These are phyloP conservation scores for Epinotia brunnichana DNA, from an alignment of 2,888 invertebrate species.

Conservation along the genomic window DNA sequence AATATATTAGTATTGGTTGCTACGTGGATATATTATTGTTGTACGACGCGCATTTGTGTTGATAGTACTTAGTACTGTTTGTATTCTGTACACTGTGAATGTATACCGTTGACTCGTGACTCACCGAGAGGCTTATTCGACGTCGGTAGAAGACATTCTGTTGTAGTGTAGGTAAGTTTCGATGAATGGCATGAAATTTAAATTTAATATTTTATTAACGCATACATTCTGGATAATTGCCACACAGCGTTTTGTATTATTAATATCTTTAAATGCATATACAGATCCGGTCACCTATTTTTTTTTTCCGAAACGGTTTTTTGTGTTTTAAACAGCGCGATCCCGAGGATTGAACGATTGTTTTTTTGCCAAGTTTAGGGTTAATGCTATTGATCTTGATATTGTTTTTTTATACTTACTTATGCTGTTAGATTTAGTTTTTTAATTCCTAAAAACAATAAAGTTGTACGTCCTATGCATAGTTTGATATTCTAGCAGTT, in stretches of 20 bases:
- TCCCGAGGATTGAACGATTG: too few species aligned
- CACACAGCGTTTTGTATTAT: too few species aligned
- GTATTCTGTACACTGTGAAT: neutral
- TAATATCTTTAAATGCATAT: too few species aligned
- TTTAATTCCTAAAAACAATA: neutral
- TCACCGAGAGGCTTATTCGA: conserved; percentile 32
- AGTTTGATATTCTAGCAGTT: neutral
- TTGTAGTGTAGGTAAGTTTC: conserved; percentile 2
- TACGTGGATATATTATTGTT: neutral
- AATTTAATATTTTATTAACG: neutral
- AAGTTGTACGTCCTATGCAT: too few species aligned
- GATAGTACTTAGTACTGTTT: conserved; percentile 14
- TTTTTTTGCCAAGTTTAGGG: too few species aligned
- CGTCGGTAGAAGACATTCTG: neutral
- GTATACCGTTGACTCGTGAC: conserved; percentile 40
- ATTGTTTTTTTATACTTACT: too few species aligned
- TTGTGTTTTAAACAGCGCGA: too few species aligned
- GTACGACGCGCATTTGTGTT: neutral
- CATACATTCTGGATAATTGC: neutral
- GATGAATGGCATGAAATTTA: neutral
- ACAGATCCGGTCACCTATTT: too few species aligned
- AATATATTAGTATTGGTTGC: too few species aligned
- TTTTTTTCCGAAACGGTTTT: too few species aligned
- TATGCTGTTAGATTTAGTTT: neutral
- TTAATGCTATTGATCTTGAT: too few species aligned